Evolutionary conservation across 2,888 invertebrate species (phyloP).

Genomic region (Allolobophora icterica): DNA sequence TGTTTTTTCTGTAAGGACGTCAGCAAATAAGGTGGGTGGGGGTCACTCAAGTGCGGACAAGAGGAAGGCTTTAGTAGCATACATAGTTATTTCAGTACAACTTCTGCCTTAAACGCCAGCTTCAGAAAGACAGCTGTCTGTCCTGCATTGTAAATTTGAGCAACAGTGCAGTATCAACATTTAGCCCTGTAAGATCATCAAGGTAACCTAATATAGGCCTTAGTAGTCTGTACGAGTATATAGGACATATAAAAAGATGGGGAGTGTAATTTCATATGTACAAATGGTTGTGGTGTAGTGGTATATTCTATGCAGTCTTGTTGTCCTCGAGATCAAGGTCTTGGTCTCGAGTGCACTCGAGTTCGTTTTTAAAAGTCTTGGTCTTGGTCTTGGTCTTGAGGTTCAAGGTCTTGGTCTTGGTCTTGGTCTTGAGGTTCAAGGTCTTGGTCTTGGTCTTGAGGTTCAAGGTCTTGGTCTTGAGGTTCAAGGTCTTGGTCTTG

Average conservation of each 20-base stretch:
- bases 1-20: not conserved
- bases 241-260: not conserved
- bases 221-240: not conserved
- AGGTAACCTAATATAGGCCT: not conserved
- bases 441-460: too few species aligned
- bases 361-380: too few species aligned
- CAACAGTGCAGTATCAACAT: not conserved
- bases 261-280: too few species aligned
- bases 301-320: too few species aligned
- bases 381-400: too few species aligned
- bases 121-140: not conserved
- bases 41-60: not conserved
- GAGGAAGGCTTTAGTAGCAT: not conserved
- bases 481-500: too few species aligned
- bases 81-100: not conserved
- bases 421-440: too few species aligned
- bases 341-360: too few species aligned
- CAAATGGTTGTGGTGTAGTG: too few species aligned
- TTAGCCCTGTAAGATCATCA: not conserved
- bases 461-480: too few species aligned
- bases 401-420: too few species aligned
- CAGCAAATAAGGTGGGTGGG: not conserved
- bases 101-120: not conserved
- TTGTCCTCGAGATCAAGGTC: too few species aligned
- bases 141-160: not conserved